These are phyloP conservation scores for Lynx canadensis DNA, from an alignment of 2,113 vertebrate species.

Conservation along the genomic window DNA sequence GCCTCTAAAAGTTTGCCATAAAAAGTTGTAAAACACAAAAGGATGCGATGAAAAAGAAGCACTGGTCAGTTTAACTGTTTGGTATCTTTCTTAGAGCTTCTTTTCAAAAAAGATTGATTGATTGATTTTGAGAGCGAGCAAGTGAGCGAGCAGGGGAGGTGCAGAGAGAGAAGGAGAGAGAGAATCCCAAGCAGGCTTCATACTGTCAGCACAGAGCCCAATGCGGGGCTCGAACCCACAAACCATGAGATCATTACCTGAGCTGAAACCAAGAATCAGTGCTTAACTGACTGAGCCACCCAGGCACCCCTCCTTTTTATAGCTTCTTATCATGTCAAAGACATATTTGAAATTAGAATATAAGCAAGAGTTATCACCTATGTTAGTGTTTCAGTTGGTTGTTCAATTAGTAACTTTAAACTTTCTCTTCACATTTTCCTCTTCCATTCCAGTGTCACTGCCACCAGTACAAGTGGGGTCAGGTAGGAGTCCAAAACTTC, in stretches of 20 bases:
- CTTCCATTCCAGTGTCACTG: background rate
- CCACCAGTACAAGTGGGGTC: background rate
- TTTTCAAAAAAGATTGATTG: background rate
- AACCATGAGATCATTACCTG: too few species aligned
- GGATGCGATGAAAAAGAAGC: constrained; percentile 7
- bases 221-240: too few species aligned
- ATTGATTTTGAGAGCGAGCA: too few species aligned
- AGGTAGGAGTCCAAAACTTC: background rate
- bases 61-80: background rate
- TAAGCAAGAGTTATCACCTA: background rate
- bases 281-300: too few species aligned
- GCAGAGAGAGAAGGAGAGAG: too few species aligned
- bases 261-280: too few species aligned
- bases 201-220: too few species aligned
- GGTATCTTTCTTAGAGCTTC: background rate
- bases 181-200: too few species aligned
- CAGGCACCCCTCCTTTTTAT: background rate
- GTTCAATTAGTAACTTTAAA: background rate
- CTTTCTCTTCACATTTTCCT: background rate
- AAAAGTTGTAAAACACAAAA: constrained; percentile 39
- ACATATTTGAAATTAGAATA: constrained; percentile 38
- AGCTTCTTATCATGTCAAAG: background rate
- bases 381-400: background rate
- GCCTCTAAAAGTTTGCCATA: background rate
- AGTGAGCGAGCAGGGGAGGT: too few species aligned